Conservation (phyloP, 1,140 invertebrate genomes). For the roundworm (Caenorhabditis elegans) region WBcel235 BX284604.4:10361501-10362000, state of each 20-base stretch:
- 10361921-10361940: not conserved
- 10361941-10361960: not conserved
- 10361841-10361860: constrained; percentile 53
- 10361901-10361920: not conserved
- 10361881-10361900: constrained; percentile 29
- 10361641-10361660: constrained; percentile 31
- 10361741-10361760: constrained; percentile 59
- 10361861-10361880: constrained; percentile 52
- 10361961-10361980: not conserved
- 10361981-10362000: constrained; percentile 49
- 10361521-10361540: constrained; percentile 1
- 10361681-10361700: constrained; percentile 54
- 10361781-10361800: not conserved
- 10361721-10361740: constrained; percentile 53
- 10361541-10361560: constrained; percentile 15
- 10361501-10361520: constrained; percentile 16
- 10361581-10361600: constrained; percentile 60
- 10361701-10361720: constrained; percentile 52
- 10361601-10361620: constrained; percentile 33
- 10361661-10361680: not conserved
- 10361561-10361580: constrained; percentile 57
- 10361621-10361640: constrained; percentile 36
- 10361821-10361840: constrained; percentile 50
- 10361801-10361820: constrained; percentile 52
- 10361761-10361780: constrained; percentile 42